Base-by-base conservation (phyloP, 2,113 vertebrate genomes). In the Plecotus auritus region DNA sequence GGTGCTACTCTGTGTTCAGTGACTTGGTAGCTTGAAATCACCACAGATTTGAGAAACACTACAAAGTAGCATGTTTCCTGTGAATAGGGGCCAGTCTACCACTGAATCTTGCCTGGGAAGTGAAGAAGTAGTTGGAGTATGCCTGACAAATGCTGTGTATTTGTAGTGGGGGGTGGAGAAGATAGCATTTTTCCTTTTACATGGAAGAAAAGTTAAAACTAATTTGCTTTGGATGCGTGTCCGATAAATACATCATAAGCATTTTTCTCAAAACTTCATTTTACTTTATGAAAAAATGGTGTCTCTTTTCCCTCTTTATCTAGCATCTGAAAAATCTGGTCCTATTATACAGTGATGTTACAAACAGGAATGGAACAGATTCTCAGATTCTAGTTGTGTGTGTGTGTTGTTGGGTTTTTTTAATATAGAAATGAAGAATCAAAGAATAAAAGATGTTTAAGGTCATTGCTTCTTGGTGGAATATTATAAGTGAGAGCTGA, bases 241-340 rank as follows among this genome's bases (percentile, higher is more conserved):
- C 13, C 13, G 80, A 59, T 42, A 76, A 70, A 69, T 82, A 37
- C 59, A 78, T 66, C 35, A 49, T 30, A 77, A 76, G 56, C 11
- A 87, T 83, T 90, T 86, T 91, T 78, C 2, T 95, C 40, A 54
- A 94, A 77, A 22, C 23, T 97, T 95, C n/a, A 84, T 49, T 95
- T 91, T 81, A 72, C 7, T 74, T 74, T 83, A 81, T 49, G 13
- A 94, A 83, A 66, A 90, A 85, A 77, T 61, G 7, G 7, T 86
- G 2, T 66, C 32, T 16, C 42, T 67, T 26, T 2, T 0, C 4
- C 12, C 13, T 28, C 5, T 1, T 49, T 67, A 82, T 51, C 9
- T 42, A 56, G 49, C 32, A 83, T 80, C 49, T 96, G 76, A 96
- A 88, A 72, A 85, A 64, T 59, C 30, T 77, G 26, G 12, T 30